These are phyloP conservation scores for Chloroceryle aenea DNA, from an alignment of 2,113 vertebrate genomes.

Conservation along the genomic window DNA sequence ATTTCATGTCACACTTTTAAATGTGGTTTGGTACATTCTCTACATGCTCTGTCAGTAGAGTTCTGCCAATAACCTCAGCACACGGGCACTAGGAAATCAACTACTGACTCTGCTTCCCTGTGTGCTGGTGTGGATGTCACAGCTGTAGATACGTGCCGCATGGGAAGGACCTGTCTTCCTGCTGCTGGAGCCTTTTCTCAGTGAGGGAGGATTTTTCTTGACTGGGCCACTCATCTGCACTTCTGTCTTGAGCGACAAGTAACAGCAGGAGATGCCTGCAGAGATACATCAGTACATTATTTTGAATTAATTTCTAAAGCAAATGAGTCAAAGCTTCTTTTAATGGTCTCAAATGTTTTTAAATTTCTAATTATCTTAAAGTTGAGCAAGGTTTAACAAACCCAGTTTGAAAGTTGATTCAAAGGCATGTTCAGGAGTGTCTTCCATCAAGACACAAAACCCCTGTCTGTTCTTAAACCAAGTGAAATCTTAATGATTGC, in stretches of 20 bases:
- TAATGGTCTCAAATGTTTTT: neutral
- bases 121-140: neutral
- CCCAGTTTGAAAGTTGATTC: neutral
- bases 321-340: neutral
- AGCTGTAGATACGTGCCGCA: neutral
- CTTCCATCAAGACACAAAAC: neutral
- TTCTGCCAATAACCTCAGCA: conserved; percentile 44
- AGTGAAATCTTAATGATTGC: neutral
- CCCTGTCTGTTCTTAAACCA: neutral
- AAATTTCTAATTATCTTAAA: neutral
- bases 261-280: neutral
- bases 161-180: neutral
- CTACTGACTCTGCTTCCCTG: neutral
- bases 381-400: neutral
- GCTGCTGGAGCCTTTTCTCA: neutral
- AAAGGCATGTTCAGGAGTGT: neutral
- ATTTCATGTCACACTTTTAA: conserved; percentile 66
- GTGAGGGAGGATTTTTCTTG: neutral
- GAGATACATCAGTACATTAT: neutral
- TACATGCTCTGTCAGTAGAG: conserved; percentile 65
- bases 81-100: neutral
- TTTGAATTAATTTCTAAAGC: neutral
- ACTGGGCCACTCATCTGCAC: neutral
- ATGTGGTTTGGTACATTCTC: conserved; percentile 66
- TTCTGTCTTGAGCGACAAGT: neutral